These are phyloP conservation scores for Megaustenia siamemsis DNA, from an alignment of 2,888 invertebrate species.

Conservation along the genomic window DNA sequence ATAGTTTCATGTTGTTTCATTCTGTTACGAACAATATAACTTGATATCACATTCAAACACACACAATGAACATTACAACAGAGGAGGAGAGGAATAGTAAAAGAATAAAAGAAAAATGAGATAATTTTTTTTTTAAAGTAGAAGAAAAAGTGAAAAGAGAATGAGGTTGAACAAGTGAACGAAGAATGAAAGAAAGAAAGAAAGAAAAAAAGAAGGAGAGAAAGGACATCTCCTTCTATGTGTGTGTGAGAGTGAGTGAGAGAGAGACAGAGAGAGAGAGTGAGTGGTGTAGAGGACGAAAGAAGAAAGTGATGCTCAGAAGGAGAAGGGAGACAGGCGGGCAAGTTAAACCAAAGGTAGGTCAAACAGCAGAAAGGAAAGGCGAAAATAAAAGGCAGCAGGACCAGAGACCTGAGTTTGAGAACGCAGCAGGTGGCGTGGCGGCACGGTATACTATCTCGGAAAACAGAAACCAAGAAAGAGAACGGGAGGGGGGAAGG, in stretches of 20 bases:
- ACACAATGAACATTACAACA: too few relatives aligned
- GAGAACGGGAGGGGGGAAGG: not conserved
- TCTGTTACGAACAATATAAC: too few relatives aligned
- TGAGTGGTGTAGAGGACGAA: not conserved
- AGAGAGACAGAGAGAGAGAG: conserved; percentile 37
- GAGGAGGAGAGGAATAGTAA: too few relatives aligned
- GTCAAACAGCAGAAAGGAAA: not conserved
- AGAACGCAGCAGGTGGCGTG: conserved; percentile 10
- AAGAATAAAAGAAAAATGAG: too few relatives aligned
- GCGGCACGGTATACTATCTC: not conserved
- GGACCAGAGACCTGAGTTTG: not conserved
- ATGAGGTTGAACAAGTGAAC: too few relatives aligned
- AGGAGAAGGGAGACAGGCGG: not conserved
- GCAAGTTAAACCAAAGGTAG: not conserved
- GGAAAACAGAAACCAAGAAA: not conserved
- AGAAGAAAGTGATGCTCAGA: not conserved
- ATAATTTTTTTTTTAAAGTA: too few relatives aligned
- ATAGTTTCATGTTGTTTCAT: too few relatives aligned
- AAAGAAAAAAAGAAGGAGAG: not conserved
- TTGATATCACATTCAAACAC: too few relatives aligned
- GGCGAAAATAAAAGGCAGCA: not conserved
- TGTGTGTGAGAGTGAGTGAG: conserved; percentile 23
- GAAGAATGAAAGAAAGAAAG: too few relatives aligned
- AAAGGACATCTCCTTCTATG: not conserved
- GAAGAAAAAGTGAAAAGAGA: too few relatives aligned